A percentile compares a stretch with the other conserved stretches of the same genome.
Conservation (phyloP, 2,797 vertebrate genomes). For the Gallinago nigripennis region DNA sequence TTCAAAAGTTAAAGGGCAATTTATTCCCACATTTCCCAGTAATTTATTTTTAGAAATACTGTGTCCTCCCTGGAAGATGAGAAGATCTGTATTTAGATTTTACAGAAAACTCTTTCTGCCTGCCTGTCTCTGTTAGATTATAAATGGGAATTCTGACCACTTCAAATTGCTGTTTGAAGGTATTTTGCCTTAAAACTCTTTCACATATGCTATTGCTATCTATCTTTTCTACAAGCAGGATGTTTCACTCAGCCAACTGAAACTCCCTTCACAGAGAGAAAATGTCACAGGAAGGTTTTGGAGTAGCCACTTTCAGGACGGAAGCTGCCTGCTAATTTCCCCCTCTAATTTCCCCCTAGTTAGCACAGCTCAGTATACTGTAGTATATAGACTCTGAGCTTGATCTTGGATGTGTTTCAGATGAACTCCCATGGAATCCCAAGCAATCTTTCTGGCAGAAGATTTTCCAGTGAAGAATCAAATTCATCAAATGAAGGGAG, state of each 20-base stretch:
- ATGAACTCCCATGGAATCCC: slow-evolving; percentile 12
- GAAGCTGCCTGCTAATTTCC: slow-evolving; percentile 15
- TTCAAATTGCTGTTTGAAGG: background rate
- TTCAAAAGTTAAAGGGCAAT: background rate
- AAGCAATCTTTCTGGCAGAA: slow-evolving; percentile 34
- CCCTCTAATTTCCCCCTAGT: background rate
- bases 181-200: slow-evolving; percentile 17
- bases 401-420: slow-evolving; percentile 7
- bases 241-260: slow-evolving; percentile 11
- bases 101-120: background rate
- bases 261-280: slow-evolving; percentile 6
- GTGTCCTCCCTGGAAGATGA: background rate
- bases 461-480: slow-evolving; percentile 29
- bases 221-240: background rate
- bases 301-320: background rate
- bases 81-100: background rate
- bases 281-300: background rate
- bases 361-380: background rate
- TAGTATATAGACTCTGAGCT: background rate
- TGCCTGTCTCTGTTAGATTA: background rate
- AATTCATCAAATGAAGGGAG: background rate
- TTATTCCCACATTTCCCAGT: background rate
- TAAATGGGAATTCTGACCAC: slow-evolving; percentile 22
- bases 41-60: background rate
- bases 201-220: slow-evolving; percentile 16